These are phyloP conservation scores for Periophthalmodon schlosseri DNA, from an alignment of 2,113 vertebrate species.

Conservation along the genomic window DNA sequence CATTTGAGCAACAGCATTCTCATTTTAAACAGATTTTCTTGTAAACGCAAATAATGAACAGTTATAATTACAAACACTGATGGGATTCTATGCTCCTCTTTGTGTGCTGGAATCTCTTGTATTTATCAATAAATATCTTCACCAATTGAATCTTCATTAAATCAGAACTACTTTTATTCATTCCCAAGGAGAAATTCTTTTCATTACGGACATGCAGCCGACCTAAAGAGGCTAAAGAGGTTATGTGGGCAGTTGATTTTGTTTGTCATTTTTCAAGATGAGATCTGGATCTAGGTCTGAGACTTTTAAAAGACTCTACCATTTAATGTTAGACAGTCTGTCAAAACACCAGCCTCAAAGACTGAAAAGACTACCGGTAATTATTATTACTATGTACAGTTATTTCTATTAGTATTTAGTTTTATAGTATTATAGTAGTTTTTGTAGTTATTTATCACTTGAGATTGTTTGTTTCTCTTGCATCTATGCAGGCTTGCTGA, in stretches of 20 bases:
- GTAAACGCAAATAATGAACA: background rate
- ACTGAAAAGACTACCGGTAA: background rate
- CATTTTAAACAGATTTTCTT: background rate
- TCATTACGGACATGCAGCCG: too few relatives aligned
- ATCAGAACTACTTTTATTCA: too few relatives aligned
- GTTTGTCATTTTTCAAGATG: too few relatives aligned
- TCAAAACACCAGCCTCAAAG: background rate
- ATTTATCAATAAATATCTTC: background rate
- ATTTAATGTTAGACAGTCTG: too few relatives aligned
- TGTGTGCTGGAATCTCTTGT: background rate
- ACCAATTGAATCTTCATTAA: background rate
- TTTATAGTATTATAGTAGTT: background rate
- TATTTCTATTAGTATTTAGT: background rate
- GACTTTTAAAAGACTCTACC: too few relatives aligned
- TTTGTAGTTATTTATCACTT: background rate
- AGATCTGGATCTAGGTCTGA: too few relatives aligned
- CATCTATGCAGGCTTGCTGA: slow-evolving; percentile 71
- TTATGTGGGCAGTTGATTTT: too few relatives aligned
- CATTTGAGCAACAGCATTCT: background rate
- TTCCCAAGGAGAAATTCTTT: too few relatives aligned
- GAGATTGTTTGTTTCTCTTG: background rate
- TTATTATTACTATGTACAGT: background rate
- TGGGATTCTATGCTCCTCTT: background rate
- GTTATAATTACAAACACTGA: background rate
- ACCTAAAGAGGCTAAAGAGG: too few relatives aligned